Percentiles rank a stretch among this genome's conserved stretches.
These are phyloP conservation scores for Aplochiton taeniatus DNA, from an alignment of 2,797 vertebrate genomes.

Conservation along the genomic window DNA sequence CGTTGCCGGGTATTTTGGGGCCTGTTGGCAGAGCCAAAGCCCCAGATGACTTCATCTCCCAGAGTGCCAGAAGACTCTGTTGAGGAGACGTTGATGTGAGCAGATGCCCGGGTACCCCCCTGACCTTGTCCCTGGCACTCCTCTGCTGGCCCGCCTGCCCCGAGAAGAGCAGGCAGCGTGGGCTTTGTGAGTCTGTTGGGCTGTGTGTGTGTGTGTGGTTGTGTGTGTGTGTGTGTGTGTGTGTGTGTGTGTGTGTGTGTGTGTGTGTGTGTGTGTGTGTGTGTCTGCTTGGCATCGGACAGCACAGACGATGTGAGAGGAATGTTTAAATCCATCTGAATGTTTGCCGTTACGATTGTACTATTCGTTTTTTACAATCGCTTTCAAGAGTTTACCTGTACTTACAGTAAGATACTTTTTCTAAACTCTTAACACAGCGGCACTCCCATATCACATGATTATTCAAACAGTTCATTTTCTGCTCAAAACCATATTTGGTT, in stretches of 20 bases:
- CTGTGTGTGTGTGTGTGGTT: neutral
- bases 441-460: too few relatives aligned
- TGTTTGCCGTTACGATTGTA: neutral
- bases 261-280: neutral
- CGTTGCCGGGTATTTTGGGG: too few relatives aligned
- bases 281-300: neutral
- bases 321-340: neutral
- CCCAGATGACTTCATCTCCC: too few relatives aligned
- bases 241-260: slow-evolving; percentile 6
- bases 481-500: too few relatives aligned
- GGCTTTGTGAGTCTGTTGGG: slow-evolving; percentile 42
- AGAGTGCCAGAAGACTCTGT: too few relatives aligned
- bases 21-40: too few relatives aligned
- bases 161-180: slow-evolving; percentile 61
- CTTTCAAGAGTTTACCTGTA: too few relatives aligned
- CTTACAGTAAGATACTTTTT: too few relatives aligned
- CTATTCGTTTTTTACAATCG: too few relatives aligned
- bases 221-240: neutral
- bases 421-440: too few relatives aligned
- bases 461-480: too few relatives aligned
- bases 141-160: slow-evolving; percentile 61
- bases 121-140: slow-evolving; percentile 57
- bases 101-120: slow-evolving; percentile 57
- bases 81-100: slow-evolving; percentile 49
- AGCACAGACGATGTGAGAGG: neutral